These are phyloP conservation scores for Eupeodes luniger DNA, from an alignment of 2,888 invertebrate genomes.

Conservation along the genomic window DNA sequence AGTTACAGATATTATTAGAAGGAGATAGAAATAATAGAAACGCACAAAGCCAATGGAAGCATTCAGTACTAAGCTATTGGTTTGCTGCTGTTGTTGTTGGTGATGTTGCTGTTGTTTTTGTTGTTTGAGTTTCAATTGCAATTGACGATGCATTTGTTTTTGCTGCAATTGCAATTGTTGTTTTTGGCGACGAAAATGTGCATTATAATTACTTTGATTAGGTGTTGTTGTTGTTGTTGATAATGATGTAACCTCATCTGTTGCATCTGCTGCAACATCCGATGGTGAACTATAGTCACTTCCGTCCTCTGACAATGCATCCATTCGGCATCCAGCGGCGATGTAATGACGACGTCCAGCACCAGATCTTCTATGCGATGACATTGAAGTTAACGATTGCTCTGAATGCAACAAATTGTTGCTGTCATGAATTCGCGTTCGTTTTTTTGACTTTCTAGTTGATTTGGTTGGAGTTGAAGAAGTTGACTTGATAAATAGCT, in stretches of 20 bases:
- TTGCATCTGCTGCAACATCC: conserved; percentile 21
- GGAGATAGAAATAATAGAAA: conserved; percentile 75
- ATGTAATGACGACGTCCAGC: conserved; percentile 68
- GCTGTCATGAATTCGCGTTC: conserved; percentile 65
- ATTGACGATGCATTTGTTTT: conserved; percentile 51
- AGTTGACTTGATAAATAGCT: conserved; percentile 54
- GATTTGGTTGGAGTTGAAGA: conserved; percentile 7
- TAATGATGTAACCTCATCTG: neutral
- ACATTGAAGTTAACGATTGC: neutral
- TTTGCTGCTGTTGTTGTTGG: conserved; percentile 37
- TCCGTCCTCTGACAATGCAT: conserved; percentile 59
- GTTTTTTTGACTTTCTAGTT: conserved; percentile 47
- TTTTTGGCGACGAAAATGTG: conserved; percentile 61
- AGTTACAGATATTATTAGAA: conserved; percentile 69
- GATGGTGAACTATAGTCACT: conserved; percentile 62
- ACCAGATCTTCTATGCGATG: conserved; percentile 32
- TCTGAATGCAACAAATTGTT: conserved; percentile 63
- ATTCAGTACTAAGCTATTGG: conserved; percentile 59
- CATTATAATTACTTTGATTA: conserved; percentile 62
- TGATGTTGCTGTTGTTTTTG: conserved; percentile 13
- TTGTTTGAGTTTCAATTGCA: conserved; percentile 29
- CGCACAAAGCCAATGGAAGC: conserved; percentile 75
- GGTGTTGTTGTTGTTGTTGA: neutral
- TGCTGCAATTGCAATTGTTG: conserved; percentile 20
- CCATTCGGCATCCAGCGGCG: conserved; percentile 39